These are phyloP conservation scores for Cosmopolites sordidus DNA, from an alignment of 2,888 invertebrate species.

Conservation along the genomic window DNA sequence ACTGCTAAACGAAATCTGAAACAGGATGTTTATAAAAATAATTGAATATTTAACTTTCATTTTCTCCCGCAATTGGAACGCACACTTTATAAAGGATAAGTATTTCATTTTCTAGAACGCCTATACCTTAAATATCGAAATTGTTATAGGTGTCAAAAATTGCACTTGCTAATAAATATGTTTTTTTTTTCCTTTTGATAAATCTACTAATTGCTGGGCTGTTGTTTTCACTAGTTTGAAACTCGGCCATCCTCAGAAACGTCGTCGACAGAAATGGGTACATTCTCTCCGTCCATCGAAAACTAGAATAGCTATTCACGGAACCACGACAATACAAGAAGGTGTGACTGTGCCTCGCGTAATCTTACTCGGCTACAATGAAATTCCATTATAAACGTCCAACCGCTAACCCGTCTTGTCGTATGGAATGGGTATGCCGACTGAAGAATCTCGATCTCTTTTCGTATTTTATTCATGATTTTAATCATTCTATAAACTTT, in stretches of 20 bases:
- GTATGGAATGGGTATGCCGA: conserved; percentile 8
- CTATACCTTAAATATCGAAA: no score
- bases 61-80: no score
- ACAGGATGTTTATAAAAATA: no score
- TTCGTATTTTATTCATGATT: conserved; percentile 18
- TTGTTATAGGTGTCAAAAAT: no score
- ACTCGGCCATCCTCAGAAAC: conserved; percentile 21
- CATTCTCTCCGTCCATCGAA: conserved; percentile 10
- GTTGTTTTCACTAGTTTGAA: conserved; percentile 4
- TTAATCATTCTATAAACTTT: conserved; percentile 23
- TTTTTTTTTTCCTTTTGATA: no score
- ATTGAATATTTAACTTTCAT: no score
- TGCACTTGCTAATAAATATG: no score
- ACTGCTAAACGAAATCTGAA: no score
- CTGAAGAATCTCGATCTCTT: conserved; percentile 12
- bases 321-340: neutral
- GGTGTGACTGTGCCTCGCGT: conserved; percentile 5
- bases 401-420: conserved; percentile 3
- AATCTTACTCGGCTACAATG: no score
- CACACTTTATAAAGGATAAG: no score
- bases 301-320: conserved; percentile 6
- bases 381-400: neutral
- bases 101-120: no score
- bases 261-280: conserved; percentile 19
- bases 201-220: neutral